Evolutionary conservation across 1,140 invertebrate genomes (phyloP).

Genomic region (Heliconius congener): DNA sequence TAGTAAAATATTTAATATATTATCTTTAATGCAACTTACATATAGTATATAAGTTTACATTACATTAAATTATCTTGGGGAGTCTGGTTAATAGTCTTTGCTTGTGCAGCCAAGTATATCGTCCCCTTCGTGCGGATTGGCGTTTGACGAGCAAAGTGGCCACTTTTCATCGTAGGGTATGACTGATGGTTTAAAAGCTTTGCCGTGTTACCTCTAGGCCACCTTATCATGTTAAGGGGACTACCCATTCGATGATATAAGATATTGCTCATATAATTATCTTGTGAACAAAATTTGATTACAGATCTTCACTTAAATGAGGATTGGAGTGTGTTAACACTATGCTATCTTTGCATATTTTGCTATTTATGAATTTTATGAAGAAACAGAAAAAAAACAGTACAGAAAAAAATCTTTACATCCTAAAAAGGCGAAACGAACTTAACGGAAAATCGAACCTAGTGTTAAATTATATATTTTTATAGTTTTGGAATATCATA

Average conservation of each 20-base stretch:
- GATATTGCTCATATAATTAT: neutral
- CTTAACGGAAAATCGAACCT: too few species aligned
- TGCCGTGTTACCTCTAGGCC: slow-evolving; percentile 60
- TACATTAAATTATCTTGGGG: neutral
- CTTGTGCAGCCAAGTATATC: slow-evolving; percentile 47
- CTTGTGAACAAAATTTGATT: neutral
- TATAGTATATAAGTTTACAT: neutral
- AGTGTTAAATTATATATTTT: too few species aligned
- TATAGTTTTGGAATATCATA: too few species aligned
- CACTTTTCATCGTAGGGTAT: slow-evolving; percentile 72
- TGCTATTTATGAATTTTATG: too few species aligned
- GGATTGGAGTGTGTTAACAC: too few species aligned
- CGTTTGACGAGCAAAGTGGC: slow-evolving; percentile 75
- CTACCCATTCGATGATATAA: slow-evolving; percentile 22
- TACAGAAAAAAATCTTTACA: too few species aligned
- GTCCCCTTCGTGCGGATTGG: slow-evolving; percentile 58
- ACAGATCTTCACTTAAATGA: too few species aligned
- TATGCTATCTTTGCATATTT: too few species aligned
- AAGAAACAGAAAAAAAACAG: too few species aligned
- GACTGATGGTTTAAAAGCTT: slow-evolving; percentile 75
- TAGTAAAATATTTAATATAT: too few species aligned
- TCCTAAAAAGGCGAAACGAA: too few species aligned
- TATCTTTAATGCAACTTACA: too few species aligned
- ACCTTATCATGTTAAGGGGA: slow-evolving; percentile 44
- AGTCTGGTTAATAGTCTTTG: slow-evolving; percentile 45